Evolutionary conservation across 2,888 invertebrate genomes (phyloP), one percentile per base, ranked within the genome.

Genomic region (Sminthurides aquaticus): DNA sequence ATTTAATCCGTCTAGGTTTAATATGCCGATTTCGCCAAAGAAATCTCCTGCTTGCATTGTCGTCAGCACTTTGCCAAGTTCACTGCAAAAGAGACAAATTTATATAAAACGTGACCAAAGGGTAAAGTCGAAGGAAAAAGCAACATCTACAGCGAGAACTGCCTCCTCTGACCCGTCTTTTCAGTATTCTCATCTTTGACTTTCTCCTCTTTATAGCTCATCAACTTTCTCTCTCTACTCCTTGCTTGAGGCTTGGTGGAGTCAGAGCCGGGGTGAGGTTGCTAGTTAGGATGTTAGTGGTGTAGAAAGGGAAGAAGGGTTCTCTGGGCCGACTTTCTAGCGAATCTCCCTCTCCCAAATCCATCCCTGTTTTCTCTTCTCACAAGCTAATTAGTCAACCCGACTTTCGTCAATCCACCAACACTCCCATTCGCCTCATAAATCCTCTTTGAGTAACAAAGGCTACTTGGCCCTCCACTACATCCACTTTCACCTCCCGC

Each of bases 21-120:
- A 83, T 71, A 97, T 96, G 34, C 96, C 96, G 74, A 97, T 97
- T 82, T 97, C 96, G 1, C 96, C 96, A 76, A 97, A 97, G 81
- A 97, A 97, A 79, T 96, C 96, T 0, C 96, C 96, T 1, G 96
- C 93, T 77, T 91, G 92, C 95, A 97, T 95, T 27, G 92, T 91
- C 0, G 95, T 95, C 49, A 96, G 81, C 2, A 97, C 92, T 75
- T 90, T 86, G 0, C 95, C 95, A 11, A 89, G 88, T 77, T 96
- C 96, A 76, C 95, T 96, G 78, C 2, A 74, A 73, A 57, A 48
- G 43, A 49, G 43, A 11, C 5, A 34, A 34, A 34, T n/a, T n/a
- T n/a, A n/a, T n/a, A n/a, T n/a, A n/a, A n/a, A n/a, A 58, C 29
- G 43, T 49, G 28, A 27, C 18, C 28, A 55, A 8, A 27, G 20